A percentile compares a stretch with the other conserved stretches of the same genome.
Evolutionary conservation across 2,113 vertebrate species (phyloP).

Genomic region (Pseudorasbora parva): DNA sequence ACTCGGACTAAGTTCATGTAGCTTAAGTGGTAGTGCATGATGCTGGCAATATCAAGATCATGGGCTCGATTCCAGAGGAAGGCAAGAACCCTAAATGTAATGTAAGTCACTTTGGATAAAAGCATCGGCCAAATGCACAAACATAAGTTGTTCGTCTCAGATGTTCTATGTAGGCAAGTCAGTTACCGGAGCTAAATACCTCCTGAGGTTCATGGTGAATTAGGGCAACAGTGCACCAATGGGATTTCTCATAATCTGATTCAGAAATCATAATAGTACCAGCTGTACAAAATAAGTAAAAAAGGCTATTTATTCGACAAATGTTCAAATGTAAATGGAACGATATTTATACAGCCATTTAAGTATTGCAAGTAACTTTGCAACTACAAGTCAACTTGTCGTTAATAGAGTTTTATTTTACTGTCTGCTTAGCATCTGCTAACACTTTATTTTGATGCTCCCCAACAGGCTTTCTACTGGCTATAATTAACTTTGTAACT

Average conservation of each 20-base stretch:
- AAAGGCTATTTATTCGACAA: not conserved
- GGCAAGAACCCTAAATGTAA: not conserved
- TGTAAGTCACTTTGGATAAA: not conserved
- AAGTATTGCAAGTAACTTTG: not conserved
- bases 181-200: conserved; percentile 23
- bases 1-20: not conserved
- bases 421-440: no score
- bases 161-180: conserved; percentile 12
- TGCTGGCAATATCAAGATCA: not conserved
- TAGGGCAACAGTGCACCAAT: conserved; percentile 16
- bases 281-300: not conserved
- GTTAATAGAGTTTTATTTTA: no score
- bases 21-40: not conserved
- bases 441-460: no score
- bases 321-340: not conserved
- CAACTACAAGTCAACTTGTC: no score
- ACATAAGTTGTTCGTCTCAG: not conserved
- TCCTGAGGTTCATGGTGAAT: not conserved
- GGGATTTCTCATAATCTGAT: conserved; percentile 20
- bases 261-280: conserved; percentile 13
- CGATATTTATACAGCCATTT: not conserved
- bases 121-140: conserved; percentile 7
- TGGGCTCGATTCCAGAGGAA: not conserved
- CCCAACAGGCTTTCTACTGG: no score
- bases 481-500: no score